Base-by-base conservation (phyloP, 2,797 vertebrate species). In the Etheostoma perlongum region DNA sequence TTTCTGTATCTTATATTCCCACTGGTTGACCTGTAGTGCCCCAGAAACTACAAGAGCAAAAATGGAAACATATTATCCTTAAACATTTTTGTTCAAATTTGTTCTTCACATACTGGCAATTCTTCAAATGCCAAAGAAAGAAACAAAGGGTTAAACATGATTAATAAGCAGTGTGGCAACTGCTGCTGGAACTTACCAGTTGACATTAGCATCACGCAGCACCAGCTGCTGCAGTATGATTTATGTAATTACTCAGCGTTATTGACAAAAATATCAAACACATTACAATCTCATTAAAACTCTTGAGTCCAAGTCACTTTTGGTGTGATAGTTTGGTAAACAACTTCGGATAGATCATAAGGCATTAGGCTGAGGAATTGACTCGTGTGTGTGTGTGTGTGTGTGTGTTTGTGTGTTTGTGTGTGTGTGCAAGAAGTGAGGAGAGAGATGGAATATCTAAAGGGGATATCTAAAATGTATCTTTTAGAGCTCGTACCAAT, bases 251-350 rank as follows among this genome's bases (percentile, higher is more conserved):
- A 84, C 79, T 82, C 74, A 53, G 53, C 2, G 3, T 64, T 79
- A 82, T 81, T 81, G 82, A 81, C 76, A 74, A 69, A 78, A 81
- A 67, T 70, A 84, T 86, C 74, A 77, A 86, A 82, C 79, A 60
- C 62, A 87, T 81, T 84, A 76, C 70, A 74, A 62, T 57, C 80
- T 81, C 72, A 78, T 88, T 89, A 82, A 79, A 87, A 76, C 27
- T 65, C 73, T 58, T 51, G 36, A 55, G 67, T 73, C 62, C 47
- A 52, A 76, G 78, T 76, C 63, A 36, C 42, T 77, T 66, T 72
- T 57, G 42, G 46, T 59, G 27, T 54, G 74, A 74, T 42, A 60
- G 76, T 75, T 72, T 67, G 73, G 74, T 83, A 83, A 85, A 82
- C 69, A 85, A 64, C 66, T 75, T 60, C 55, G 59, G 74, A 73